phyloP scores from a whole-genome alignment of 2,888 invertebrate genomes.

The Gortyna flavago region DNA sequence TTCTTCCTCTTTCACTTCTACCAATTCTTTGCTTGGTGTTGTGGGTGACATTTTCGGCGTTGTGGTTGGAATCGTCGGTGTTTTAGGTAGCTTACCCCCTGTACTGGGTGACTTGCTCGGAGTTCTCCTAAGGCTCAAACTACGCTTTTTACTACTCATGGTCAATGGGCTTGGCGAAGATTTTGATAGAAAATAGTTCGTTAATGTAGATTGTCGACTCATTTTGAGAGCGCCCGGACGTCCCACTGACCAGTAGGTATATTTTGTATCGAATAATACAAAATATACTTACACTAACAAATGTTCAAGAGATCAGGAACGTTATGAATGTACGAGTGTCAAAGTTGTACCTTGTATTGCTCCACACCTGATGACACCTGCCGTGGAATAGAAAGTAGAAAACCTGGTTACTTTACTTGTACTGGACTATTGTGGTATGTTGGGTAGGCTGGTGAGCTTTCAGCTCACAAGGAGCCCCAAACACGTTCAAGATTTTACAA shows the following conservation, averaged over 20 bases:
- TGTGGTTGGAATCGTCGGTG: slow-evolving; percentile 44
- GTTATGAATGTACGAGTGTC: neutral
- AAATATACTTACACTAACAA: slow-evolving; percentile 17
- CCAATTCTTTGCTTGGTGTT: slow-evolving; percentile 33
- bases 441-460: neutral
- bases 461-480: neutral
- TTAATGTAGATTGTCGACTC: slow-evolving; percentile 49
- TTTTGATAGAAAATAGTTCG: slow-evolving; percentile 67
- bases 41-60: slow-evolving; percentile 22
- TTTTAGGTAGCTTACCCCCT: slow-evolving; percentile 35
- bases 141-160: slow-evolving; percentile 69
- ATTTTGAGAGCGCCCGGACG: slow-evolving; percentile 21
- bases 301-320: neutral
- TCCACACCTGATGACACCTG: slow-evolving; percentile 3
- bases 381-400: neutral
- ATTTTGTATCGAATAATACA: slow-evolving; percentile 12
- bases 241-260: slow-evolving; percentile 23
- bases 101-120: slow-evolving; percentile 65
- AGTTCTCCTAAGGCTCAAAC: slow-evolving; percentile 69
- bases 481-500: neutral
- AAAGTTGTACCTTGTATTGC: neutral
- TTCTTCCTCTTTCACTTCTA: slow-evolving; percentile 37
- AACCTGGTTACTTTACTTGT: slow-evolving; percentile 8
- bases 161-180: slow-evolving; percentile 25
- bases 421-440: neutral